These are phyloP conservation scores for Turritopsis dohrnii DNA, from an alignment of 30 jellyfish, hydroid and myxozoan species.

Conservation along the genomic window DNA sequence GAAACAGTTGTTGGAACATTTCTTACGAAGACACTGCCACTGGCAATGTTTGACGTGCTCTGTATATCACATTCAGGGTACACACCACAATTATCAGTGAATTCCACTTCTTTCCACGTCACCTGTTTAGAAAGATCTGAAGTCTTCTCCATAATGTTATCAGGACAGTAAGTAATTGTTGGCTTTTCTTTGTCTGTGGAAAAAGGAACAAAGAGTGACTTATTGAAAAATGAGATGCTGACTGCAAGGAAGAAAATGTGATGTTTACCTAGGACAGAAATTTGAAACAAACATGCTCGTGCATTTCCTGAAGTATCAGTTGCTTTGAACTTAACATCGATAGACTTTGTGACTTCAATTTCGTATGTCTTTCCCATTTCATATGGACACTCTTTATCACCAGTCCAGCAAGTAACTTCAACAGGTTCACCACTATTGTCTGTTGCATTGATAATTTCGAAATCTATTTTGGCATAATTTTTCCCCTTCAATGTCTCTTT, in stretches of 20 bases:
- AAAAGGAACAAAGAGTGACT: background rate
- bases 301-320: constrained; percentile 64
- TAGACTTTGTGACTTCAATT: constrained; percentile 29
- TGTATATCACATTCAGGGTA: constrained; percentile 50
- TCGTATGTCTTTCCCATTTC: constrained; percentile 56
- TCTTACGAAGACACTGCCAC: constrained; percentile 17
- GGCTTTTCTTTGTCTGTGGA: constrained; percentile 61
- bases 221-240: background rate
- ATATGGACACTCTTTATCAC: constrained; percentile 42
- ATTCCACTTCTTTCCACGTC: constrained; percentile 52
- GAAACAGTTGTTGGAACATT: constrained; percentile 23
- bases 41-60: constrained; percentile 24
- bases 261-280: constrained; percentile 47
- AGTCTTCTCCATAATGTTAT: constrained; percentile 31
- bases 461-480: constrained; percentile 57
- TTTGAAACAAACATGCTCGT: constrained; percentile 45
- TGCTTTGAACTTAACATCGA: constrained; percentile 55
- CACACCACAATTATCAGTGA: constrained; percentile 76
- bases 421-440: constrained; percentile 87
- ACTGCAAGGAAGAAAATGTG: background rate
- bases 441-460: constrained; percentile 65
- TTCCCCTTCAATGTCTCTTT: constrained; percentile 49
- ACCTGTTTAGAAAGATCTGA: constrained; percentile 24
- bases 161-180: constrained; percentile 52
- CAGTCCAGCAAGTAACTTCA: constrained; percentile 33